These are phyloP conservation scores for Prinia subflava DNA, from an alignment of 2,113 vertebrate genomes.

Conservation along the genomic window DNA sequence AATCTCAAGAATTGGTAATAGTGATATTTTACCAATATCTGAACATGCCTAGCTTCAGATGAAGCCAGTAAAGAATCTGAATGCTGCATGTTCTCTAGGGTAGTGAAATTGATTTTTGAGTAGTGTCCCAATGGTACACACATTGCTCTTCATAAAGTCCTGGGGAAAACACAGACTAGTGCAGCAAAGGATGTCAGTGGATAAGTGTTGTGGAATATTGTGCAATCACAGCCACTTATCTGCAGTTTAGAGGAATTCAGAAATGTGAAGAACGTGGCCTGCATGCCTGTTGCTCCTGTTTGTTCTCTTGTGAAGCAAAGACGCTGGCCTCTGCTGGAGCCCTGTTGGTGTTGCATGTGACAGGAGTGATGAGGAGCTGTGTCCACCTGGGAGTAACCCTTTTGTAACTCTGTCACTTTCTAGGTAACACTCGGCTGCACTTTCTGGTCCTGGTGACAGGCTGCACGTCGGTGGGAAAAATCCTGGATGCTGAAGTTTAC, in stretches of 20 bases:
- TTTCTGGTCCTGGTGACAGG: constrained; percentile 82
- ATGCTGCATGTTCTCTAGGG: background rate
- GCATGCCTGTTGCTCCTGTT: background rate
- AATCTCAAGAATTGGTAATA: background rate
- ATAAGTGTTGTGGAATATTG: background rate
- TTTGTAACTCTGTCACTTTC: constrained; percentile 42
- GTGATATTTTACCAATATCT: background rate
- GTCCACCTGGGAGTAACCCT: constrained; percentile 38
- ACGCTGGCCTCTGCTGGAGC: constrained; percentile 25
- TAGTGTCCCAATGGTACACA: background rate
- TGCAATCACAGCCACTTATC: background rate
- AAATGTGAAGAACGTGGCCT: background rate
- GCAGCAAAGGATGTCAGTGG: background rate
- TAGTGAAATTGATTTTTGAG: background rate
- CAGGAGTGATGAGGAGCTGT: background rate
- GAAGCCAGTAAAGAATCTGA: background rate
- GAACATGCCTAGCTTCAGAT: background rate
- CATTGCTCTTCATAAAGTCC: background rate
- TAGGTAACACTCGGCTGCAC: constrained; percentile 69
- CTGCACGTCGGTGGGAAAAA: constrained; percentile 77
- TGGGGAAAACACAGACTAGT: background rate
- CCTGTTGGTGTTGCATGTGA: background rate
- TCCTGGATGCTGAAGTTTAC: constrained; percentile 79
- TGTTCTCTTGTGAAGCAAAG: background rate
- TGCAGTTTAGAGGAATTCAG: background rate